Evolutionary conservation across 2,797 vertebrate genomes (phyloP).

Genomic region (Sebastes hopkinsi): DNA sequence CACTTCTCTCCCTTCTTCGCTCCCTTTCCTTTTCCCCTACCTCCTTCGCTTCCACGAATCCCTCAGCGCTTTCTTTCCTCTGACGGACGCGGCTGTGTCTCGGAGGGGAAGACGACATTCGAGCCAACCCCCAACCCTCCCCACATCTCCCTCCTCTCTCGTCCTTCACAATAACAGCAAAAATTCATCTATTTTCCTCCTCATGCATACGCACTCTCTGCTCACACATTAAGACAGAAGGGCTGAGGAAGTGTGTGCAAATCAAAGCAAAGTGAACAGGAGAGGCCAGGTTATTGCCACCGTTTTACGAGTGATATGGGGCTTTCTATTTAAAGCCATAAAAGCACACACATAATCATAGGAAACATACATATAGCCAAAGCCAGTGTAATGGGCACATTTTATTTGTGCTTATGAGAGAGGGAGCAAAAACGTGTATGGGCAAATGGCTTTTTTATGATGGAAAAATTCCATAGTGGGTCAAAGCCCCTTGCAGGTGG

Average conservation of each 20-base stretch:
- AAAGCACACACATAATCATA: conserved; percentile 66
- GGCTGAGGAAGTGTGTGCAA: conserved; percentile 43
- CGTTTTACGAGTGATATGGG: conserved; percentile 63
- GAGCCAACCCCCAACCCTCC: neutral
- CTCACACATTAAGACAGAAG: conserved; percentile 32
- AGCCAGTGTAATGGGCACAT: conserved; percentile 72
- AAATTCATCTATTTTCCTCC: conserved; percentile 39
- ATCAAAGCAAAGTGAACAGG: conserved; percentile 66
- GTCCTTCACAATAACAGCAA: conserved; percentile 54
- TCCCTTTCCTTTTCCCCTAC: conserved; percentile 19
- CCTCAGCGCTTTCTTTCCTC: conserved; percentile 45
- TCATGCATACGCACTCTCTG: conserved; percentile 32
- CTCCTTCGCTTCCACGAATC: conserved; percentile 52
- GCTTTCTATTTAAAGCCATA: conserved; percentile 66
- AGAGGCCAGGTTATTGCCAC: conserved; percentile 63
- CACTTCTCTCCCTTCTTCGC: conserved; percentile 55
- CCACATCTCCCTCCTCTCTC: conserved; percentile 19
- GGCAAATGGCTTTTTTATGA: conserved; percentile 84
- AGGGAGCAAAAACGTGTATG: conserved; percentile 66
- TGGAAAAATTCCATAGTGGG: conserved; percentile 85
- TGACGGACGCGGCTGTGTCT: conserved; percentile 44
- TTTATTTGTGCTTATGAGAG: conserved; percentile 75
- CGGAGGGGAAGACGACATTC: conserved; percentile 46
- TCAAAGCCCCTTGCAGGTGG: conserved; percentile 89
- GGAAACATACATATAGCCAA: conserved; percentile 56